Conservation (phyloP, 2,888 invertebrate species). For the Podabrus alpinus region DNA sequence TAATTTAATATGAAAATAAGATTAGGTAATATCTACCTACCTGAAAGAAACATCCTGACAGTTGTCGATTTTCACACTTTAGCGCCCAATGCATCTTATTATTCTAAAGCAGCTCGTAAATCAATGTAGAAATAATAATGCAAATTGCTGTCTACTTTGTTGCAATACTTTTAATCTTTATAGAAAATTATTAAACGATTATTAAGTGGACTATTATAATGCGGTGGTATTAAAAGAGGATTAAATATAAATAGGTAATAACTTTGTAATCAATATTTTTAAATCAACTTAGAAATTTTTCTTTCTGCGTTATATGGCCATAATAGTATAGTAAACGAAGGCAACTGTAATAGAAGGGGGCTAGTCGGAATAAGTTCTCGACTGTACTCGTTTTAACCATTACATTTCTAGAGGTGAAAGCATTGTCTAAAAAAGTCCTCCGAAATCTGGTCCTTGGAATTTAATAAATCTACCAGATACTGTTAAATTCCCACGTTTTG, state of each 20-base stretch:
- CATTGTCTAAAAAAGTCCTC: no score
- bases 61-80: not conserved
- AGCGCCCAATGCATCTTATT: not conserved
- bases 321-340: no score
- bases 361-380: no score
- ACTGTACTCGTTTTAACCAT: no score
- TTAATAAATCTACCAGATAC: no score
- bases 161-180: not conserved
- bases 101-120: not conserved
- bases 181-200: not conserved
- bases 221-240: not conserved
- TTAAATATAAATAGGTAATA: not conserved
- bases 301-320: not conserved
- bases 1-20: not conserved
- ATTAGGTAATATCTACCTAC: not conserved
- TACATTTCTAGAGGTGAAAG: no score
- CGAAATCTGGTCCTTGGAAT: no score
- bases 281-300: not conserved
- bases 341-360: no score
- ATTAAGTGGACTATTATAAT: not conserved
- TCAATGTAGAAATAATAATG: not conserved
- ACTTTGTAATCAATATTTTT: not conserved
- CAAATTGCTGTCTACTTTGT: not conserved
- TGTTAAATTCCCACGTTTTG: no score
- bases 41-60: not conserved